These are phyloP conservation scores for Lottia gigantea DNA, from an alignment of 2,888 invertebrate species.

Conservation along the genomic window DNA sequence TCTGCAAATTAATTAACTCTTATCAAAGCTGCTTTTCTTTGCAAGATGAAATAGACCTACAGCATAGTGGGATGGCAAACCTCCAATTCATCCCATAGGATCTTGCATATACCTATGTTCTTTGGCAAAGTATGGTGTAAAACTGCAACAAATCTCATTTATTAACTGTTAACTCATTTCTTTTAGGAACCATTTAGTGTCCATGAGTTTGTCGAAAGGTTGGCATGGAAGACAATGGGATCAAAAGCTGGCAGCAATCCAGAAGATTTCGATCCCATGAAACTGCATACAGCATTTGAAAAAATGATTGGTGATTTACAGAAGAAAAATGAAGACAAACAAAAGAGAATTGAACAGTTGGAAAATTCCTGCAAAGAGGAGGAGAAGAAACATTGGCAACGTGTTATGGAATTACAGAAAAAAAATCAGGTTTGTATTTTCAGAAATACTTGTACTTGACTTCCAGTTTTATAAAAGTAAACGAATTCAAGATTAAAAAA, in stretches of 20 bases:
- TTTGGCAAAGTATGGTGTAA: too few species aligned
- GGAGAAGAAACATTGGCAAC: constrained; percentile 83
- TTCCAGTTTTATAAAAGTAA: not conserved
- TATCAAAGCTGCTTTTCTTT: too few species aligned
- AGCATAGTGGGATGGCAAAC: not conserved
- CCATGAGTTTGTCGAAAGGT: constrained; percentile 95
- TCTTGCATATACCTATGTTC: too few species aligned
- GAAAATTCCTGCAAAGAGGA: constrained; percentile 87
- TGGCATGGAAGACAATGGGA: constrained; percentile 92
- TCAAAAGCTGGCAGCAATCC: constrained; percentile 75
- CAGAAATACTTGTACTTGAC: not conserved
- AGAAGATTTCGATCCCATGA: constrained; percentile 82
- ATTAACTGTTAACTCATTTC: too few species aligned
- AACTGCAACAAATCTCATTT: not conserved
- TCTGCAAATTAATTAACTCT: too few species aligned
- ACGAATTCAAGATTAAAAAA: too few species aligned
- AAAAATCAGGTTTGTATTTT: constrained; percentile 73
- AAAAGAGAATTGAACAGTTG: constrained; percentile 69
- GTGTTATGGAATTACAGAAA: constrained; percentile 83
- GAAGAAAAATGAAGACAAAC: constrained; percentile 57
- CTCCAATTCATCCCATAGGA: not conserved
- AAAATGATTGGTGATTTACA: constrained; percentile 78
- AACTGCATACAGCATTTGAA: constrained; percentile 90
- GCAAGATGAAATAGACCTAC: not conserved
- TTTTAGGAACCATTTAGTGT: constrained; percentile 95